phyloP scores from a whole-genome alignment of 1,140 invertebrate species.

The Bilobella aurantiaca region DNA sequence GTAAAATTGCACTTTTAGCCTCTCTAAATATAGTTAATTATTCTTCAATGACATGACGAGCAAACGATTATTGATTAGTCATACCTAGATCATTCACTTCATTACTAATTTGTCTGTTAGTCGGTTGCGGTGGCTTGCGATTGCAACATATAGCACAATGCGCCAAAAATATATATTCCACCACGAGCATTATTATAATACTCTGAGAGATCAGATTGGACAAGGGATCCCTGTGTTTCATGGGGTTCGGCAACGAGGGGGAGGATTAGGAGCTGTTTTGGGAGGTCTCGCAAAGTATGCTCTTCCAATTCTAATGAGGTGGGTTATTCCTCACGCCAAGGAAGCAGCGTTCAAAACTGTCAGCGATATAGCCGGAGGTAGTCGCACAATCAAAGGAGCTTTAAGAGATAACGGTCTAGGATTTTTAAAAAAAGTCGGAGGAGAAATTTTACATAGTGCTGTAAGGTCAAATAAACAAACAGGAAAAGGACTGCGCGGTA shows the following conservation, averaged over 20 bases:
- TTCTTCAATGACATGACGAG: too few relatives aligned
- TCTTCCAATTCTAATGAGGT: constrained; percentile 8
- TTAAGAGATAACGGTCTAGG: neutral
- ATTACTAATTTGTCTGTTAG: too few relatives aligned
- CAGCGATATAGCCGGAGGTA: constrained; percentile 1
- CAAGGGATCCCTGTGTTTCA: constrained; percentile 5
- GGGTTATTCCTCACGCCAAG: constrained; percentile 14
- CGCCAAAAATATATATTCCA: constrained; percentile 3
- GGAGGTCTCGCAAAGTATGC: constrained; percentile 16
- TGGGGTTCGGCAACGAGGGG: constrained; percentile 10
- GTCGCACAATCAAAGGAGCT: neutral
- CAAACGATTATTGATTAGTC: too few relatives aligned
- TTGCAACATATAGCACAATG: too few relatives aligned
- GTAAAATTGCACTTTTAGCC: too few relatives aligned
- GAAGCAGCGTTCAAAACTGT: constrained; percentile 5
- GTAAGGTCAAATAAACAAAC: neutral
- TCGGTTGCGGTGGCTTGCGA: too few relatives aligned
- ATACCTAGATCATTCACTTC: too few relatives aligned
- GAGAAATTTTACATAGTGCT: neutral
- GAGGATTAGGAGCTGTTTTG: constrained; percentile 8
- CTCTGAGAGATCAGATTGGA: constrained; percentile 6
- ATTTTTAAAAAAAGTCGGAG: constrained; percentile 9
- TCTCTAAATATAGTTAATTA: too few relatives aligned
- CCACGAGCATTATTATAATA: constrained; percentile 6
- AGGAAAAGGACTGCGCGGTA: neutral